Percentiles rank a stretch among this genome's conserved stretches.
phyloP scores from a whole-genome alignment of 2,888 invertebrate species.

The Patella caerulea region DNA sequence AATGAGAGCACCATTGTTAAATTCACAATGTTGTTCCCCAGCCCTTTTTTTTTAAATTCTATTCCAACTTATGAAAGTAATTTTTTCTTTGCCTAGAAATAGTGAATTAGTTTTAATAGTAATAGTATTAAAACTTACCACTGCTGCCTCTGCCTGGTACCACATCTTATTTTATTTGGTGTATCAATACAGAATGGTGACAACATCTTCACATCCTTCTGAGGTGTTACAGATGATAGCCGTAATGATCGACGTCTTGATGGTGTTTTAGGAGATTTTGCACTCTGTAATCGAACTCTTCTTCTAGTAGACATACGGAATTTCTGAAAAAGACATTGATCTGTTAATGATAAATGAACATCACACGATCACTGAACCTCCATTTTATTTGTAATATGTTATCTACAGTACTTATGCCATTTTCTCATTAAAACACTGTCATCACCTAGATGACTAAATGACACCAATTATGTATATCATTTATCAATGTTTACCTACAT shows the following conservation, averaged over 20 bases:
- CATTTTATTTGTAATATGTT: neutral
- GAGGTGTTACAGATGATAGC: slow-evolving; percentile 2
- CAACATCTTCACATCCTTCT: slow-evolving; percentile 50
- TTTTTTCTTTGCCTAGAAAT: too few species aligned
- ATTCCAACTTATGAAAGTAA: too few species aligned
- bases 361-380: neutral
- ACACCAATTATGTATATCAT: too few species aligned
- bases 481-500: too few species aligned
- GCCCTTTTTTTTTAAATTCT: too few species aligned
- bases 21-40: too few species aligned
- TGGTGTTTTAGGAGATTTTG: slow-evolving; percentile 41
- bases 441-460: too few species aligned
- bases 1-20: too few species aligned
- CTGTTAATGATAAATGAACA: neutral
- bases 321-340: slow-evolving; percentile 44
- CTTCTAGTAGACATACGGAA: slow-evolving; percentile 51
- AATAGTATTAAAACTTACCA: slow-evolving; percentile 25
- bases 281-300: slow-evolving; percentile 42
- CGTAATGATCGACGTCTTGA: slow-evolving; percentile 24
- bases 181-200: slow-evolving; percentile 62
- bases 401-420: neutral
- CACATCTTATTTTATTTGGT: slow-evolving; percentile 31
- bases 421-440: too few species aligned
- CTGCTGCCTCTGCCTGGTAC: slow-evolving; percentile 8
- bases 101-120: neutral